These are phyloP conservation scores for Coecobrya sp. DNA, from an alignment of 2,888 invertebrate species.

Conservation along the genomic window DNA sequence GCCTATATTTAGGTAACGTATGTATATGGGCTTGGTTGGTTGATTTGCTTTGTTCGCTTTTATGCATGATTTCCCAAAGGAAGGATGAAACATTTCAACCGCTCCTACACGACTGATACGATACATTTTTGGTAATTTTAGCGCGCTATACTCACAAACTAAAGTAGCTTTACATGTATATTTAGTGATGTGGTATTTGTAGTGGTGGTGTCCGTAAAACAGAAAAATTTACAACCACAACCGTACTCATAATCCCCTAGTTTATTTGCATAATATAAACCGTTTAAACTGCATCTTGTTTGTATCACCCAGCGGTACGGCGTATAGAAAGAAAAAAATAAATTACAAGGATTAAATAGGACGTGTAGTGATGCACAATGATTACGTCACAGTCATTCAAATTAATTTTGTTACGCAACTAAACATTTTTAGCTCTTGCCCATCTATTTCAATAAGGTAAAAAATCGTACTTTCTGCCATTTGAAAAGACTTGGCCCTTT, in stretches of 20 bases:
- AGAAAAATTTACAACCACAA: constrained; percentile 7
- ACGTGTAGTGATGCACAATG: not conserved
- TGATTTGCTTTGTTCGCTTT: constrained; percentile 46
- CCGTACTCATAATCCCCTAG: not conserved
- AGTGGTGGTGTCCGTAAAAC: not conserved
- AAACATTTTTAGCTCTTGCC: too few species aligned
- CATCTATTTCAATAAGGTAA: too few species aligned
- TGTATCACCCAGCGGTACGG: not conserved
- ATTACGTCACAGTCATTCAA: not conserved
- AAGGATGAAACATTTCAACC: constrained; percentile 48
- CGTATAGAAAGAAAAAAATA: not conserved
- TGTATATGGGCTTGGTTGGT: not conserved
- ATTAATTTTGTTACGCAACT: not conserved
- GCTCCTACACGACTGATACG: not conserved
- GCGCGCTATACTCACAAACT: not conserved
- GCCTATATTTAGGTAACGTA: not conserved
- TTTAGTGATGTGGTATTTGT: not conserved
- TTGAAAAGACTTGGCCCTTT: too few species aligned
- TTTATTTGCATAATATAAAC: constrained; percentile 25
- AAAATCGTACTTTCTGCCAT: too few species aligned
- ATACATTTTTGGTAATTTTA: constrained; percentile 43
- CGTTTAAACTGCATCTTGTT: not conserved
- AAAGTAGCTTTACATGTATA: not conserved
- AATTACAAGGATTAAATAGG: not conserved
- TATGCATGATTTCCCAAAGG: constrained; percentile 54